These are phyloP conservation scores for Nephila pilipes DNA, from an alignment of 1,140 invertebrate species.

Conservation along the genomic window DNA sequence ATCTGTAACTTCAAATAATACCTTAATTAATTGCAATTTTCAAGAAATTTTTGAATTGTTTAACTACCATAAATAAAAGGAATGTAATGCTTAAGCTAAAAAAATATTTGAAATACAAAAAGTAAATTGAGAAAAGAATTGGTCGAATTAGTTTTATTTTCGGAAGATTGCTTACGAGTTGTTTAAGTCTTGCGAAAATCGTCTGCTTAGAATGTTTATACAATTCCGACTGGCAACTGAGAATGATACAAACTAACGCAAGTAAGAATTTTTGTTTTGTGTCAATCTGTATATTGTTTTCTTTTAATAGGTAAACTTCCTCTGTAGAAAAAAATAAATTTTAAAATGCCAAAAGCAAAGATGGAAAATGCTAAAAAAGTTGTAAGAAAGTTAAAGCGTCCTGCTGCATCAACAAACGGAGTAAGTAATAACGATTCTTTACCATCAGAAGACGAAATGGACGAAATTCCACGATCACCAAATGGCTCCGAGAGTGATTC, in stretches of 20 bases:
- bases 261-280: too few relatives aligned
- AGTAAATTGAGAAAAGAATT: too few relatives aligned
- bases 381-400: neutral
- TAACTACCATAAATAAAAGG: too few relatives aligned
- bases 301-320: neutral
- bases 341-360: slow-evolving; percentile 47
- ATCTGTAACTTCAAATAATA: too few relatives aligned
- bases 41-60: too few relatives aligned
- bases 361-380: slow-evolving; percentile 43
- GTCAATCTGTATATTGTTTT: neutral
- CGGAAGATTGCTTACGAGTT: too few relatives aligned
- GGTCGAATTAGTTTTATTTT: too few relatives aligned
- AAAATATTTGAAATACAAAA: too few relatives aligned
- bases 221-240: neutral
- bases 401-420: neutral
- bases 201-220: neutral
- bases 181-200: neutral
- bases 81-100: too few relatives aligned
- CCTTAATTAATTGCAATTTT: too few relatives aligned
- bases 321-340: neutral
- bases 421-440: slow-evolving; percentile 40
- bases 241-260: neutral
- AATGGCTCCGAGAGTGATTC: slow-evolving; percentile 48
- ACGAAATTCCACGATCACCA: slow-evolving; percentile 61
- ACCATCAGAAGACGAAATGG: slow-evolving; percentile 47